Evolutionary conservation across 1,140 invertebrate genomes (phyloP), one percentile per base, ranked within the genome.

Genomic region (Drosophila tsacasi): DNA sequence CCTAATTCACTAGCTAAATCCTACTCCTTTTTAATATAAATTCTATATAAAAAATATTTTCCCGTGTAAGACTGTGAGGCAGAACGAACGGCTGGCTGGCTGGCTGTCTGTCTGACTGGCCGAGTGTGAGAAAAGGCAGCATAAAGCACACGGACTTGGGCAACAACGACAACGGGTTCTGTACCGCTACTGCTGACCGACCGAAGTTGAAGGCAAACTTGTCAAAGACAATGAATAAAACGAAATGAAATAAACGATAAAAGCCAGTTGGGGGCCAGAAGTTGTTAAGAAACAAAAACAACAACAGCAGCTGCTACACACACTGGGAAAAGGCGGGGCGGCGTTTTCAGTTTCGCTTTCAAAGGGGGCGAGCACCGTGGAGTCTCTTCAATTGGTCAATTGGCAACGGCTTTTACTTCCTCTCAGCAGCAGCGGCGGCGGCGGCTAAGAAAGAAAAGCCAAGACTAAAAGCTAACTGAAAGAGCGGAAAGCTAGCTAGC

Each of bases 121-220:
- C 25, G 63, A 68, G 47, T 71, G 67, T 71, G 67, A 68, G 63
- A 71, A 71, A 71, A 67, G n/a, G 40, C 66, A 66, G 64, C 46
- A 30, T 42, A 39, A 65, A 42, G 21, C 32, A 30, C 64, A 49
- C 42, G 46, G 32, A 39, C 39, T 55, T 55, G 52, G 52, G 35
- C 65, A 72, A 49, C 67, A 72, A 52, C 76, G 67, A 44, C 76
- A 69, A 87, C 83, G 80, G 68, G 79, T 85, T 81, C 76, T 86
- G 67, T 76, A 49, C 54, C 61, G 64, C 59, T 57, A 63, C 73
- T 84, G 81, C 73, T 89, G 81, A 66, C 83, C 65, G 77, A 76
- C 66, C 62, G 79, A 89, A 89, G 84, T 89, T 89, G 84, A 89
- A 89, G 84, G 84, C 84, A 79, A 89, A 89, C 84, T 63, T 90